A percentile compares a stretch with the other conserved stretches of the same genome.
Conservation (phyloP, 2,888 invertebrate species). For the Sinodicranocentrus sp. region DNA sequence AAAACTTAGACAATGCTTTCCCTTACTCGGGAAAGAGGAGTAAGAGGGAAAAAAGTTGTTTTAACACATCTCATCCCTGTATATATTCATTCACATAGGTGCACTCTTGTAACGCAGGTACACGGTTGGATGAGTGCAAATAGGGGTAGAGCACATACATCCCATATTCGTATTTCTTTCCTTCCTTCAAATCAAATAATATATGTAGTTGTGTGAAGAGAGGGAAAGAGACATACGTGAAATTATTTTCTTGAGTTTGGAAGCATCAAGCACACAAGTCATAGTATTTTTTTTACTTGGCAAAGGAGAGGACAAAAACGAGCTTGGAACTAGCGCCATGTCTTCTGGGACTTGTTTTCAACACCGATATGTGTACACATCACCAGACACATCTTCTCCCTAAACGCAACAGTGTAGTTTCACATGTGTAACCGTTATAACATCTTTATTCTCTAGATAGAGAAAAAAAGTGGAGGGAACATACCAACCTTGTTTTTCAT, state of each 20-base stretch:
- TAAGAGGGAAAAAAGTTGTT: constrained; percentile 34
- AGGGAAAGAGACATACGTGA: too few species aligned
- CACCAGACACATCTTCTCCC: constrained; percentile 12
- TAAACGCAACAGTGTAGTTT: constrained; percentile 24
- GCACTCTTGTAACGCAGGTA: neutral
- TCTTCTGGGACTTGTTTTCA: constrained; percentile 35
- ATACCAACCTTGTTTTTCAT: neutral
- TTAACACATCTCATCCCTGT: neutral
- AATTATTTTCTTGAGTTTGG: too few species aligned
- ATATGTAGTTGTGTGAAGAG: too few species aligned
- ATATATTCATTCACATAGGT: too few species aligned
- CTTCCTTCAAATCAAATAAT: too few species aligned
- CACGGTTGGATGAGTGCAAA: neutral
- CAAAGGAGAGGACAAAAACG: constrained; percentile 20
- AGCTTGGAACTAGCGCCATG: neutral
- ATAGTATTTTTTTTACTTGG: constrained; percentile 19
- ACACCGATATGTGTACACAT: constrained; percentile 25
- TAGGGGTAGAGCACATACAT: too few species aligned
- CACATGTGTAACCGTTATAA: constrained; percentile 1
- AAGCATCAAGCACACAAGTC: constrained; percentile 5
- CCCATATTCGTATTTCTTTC: too few species aligned
- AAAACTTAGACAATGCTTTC: constrained; percentile 55
- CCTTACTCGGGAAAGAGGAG: constrained; percentile 23
- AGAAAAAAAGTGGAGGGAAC: neutral
- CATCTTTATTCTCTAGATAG: neutral